phyloP scores from a whole-genome alignment of 2,888 invertebrate species.

The Antheraea yamamai region DNA sequence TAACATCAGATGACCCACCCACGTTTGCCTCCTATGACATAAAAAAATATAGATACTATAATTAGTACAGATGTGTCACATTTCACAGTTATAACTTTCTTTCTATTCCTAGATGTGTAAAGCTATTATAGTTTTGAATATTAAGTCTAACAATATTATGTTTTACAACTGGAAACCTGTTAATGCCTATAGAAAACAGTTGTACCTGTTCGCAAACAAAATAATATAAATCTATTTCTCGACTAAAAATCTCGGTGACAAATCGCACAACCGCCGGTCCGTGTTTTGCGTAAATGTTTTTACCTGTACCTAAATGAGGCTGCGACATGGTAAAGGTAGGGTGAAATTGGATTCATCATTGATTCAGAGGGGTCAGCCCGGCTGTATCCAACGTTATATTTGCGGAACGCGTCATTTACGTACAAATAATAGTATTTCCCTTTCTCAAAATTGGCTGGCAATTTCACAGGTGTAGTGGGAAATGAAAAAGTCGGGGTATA shows the following conservation, averaged over 20 bases:
- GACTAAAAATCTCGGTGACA: slow-evolving; percentile 45
- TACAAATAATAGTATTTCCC: slow-evolving; percentile 38
- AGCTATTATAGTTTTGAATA: too few relatives aligned
- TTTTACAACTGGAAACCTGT: not conserved
- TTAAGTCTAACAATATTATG: too few relatives aligned
- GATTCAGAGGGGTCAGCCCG: slow-evolving; percentile 67
- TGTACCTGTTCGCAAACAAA: not conserved
- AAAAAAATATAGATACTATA: too few relatives aligned
- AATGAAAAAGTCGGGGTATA: slow-evolving; percentile 16
- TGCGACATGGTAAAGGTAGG: slow-evolving; percentile 47
- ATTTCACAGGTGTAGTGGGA: slow-evolving; percentile 17
- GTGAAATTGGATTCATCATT: slow-evolving; percentile 70
- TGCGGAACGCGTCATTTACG: slow-evolving; percentile 47
- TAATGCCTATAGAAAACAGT: not conserved
- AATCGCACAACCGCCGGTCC: slow-evolving; percentile 42
- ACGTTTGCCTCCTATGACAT: too few relatives aligned
- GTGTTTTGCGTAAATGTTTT: slow-evolving; percentile 55
- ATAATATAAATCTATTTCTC: slow-evolving; percentile 6
- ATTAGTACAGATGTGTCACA: too few relatives aligned
- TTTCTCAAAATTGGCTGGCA: slow-evolving; percentile 18
- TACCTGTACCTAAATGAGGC: slow-evolving; percentile 56
- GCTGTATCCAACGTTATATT: slow-evolving; percentile 46
- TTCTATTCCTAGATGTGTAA: too few relatives aligned
- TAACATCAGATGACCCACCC: too few relatives aligned
- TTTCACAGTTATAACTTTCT: too few relatives aligned